Base-by-base conservation (phyloP, 2,113 vertebrate species). In the cattle (Bos taurus) region DNA sequence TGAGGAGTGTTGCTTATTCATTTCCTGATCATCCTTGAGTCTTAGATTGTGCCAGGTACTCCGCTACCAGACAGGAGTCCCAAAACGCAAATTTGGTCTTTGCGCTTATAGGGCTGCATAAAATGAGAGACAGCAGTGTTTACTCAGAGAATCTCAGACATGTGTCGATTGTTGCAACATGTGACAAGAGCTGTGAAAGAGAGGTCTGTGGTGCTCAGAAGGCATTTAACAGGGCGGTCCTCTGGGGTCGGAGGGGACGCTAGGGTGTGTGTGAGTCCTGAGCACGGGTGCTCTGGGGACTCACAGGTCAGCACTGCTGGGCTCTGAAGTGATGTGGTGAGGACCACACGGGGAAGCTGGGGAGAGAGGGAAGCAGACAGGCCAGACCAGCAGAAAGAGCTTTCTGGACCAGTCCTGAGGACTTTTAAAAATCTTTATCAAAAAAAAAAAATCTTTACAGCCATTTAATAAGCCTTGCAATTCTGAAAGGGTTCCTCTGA, bases 191-290 rank as follows among this genome's bases (percentile, higher is more conserved):
- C 77, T 2, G 1, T 19, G 43, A 11, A 14, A 6, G 30, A 43
- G 50, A 15, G 78, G 50, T 0, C 1, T 16, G 0, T 7, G 0
- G 43, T 30, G n/a, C 84, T 40, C 0, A 0, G 54, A 33, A 89
- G 71, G 40, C 26, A 1, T 30, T 8, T 10, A 4, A 4, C 50
- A 8, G 3, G 23, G 43, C 1, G 3, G 64, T n/a, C 57, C 30
- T 28, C 40, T 5, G 94, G 11, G 19, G 71, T 82, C 10, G 2
- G 48, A 16, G 67, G 28, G 71, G 54, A 12, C 4, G 19, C 48
- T 9, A 7, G 14, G 0, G 0, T 0, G 0, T 2, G 5, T 15
- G 83, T 57, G 56, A 15, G 86, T 23, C 81, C 93, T 1, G 48
- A 11, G 36, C 23, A 2, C 3, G 0, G 7, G 16, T 14, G 19